Percentiles rank a stretch among this genome's conserved stretches.
Evolutionary conservation across 2,113 vertebrate genomes (phyloP).

Genomic region (Seriola rivoliana): DNA sequence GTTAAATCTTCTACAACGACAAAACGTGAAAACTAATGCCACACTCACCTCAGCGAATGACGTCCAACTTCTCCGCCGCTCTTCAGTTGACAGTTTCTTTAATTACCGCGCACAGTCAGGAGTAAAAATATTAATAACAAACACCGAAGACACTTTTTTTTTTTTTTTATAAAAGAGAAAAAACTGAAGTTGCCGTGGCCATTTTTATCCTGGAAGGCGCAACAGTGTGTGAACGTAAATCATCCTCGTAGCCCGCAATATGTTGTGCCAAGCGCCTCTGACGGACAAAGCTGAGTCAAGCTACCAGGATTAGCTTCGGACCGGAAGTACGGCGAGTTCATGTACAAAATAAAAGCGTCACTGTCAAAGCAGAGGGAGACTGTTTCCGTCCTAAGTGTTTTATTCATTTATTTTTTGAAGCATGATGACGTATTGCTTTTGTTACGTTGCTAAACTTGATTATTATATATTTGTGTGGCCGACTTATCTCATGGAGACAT

Average conservation of each 20-base stretch:
- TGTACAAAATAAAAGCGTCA: conserved; percentile 54
- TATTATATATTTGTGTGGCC: neutral
- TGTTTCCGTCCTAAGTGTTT: conserved; percentile 8
- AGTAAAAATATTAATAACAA: neutral
- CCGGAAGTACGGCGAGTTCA: neutral
- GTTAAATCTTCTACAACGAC: neutral
- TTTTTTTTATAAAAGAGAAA: conserved; percentile 23
- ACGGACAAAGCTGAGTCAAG: conserved; percentile 43
- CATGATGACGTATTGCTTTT: neutral
- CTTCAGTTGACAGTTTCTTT: conserved; percentile 34
- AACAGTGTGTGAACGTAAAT: conserved; percentile 57
- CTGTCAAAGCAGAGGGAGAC: accelerated
- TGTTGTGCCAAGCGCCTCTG: conserved; percentile 26
- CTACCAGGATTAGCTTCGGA: accelerated
- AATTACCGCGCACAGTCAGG: conserved; percentile 8
- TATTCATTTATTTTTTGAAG: neutral
- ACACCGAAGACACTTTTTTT: neutral
- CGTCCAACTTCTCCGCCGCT: conserved; percentile 65
- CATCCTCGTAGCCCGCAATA: conserved; percentile 50
- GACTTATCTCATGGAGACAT: neutral
- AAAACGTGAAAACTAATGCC: neutral
- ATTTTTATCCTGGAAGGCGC: conserved; percentile 57
- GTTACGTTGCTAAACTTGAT: neutral
- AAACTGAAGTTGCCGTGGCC: conserved; percentile 25
- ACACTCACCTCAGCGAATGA: conserved; percentile 68